Evolutionary conservation across 2,888 invertebrate species (phyloP).

Genomic region (Drosophila neutralis): DNA sequence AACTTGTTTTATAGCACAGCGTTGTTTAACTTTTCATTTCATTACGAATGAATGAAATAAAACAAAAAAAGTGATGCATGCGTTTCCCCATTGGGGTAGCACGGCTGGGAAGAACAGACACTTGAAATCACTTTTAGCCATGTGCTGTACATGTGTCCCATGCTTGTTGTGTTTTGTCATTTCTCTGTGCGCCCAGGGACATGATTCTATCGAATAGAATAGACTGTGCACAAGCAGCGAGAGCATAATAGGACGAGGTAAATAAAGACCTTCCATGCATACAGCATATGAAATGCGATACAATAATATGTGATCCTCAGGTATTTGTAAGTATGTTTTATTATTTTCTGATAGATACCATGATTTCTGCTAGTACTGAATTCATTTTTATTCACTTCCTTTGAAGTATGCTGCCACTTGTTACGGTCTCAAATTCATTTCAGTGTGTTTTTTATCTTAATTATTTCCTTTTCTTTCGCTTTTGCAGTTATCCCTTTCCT

Average conservation of each 20-base stretch:
- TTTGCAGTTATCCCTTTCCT: neutral
- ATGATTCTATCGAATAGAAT: constrained; percentile 12
- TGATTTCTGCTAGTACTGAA: neutral
- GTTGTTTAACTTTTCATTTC: constrained; percentile 70
- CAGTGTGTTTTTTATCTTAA: neutral
- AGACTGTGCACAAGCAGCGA: constrained; percentile 1
- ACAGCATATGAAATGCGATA: constrained; percentile 12
- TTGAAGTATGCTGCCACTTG: neutral
- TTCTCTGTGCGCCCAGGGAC: constrained; percentile 41
- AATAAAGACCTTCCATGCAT: constrained; percentile 17
- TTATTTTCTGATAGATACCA: neutral
- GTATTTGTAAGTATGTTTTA: constrained; percentile 6
- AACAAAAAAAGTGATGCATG: constrained; percentile 14
- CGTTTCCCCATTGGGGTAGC: constrained; percentile 10
- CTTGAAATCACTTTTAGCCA: constrained; percentile 63
- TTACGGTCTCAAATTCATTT: neutral
- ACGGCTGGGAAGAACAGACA: constrained; percentile 13
- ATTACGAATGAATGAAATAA: constrained; percentile 45
- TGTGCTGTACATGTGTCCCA: constrained; percentile 40
- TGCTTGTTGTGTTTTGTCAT: constrained; percentile 29
- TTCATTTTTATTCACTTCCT: neutral
- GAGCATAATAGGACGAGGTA: constrained; percentile 10
- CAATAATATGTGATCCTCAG: constrained; percentile 23
- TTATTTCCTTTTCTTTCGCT: neutral
- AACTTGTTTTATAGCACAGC: constrained; percentile 31